Percentiles rank a stretch among this genome's conserved stretches.
Evolutionary conservation across 2,888 invertebrate genomes (phyloP).

Genomic region (Melipona beecheii): DNA sequence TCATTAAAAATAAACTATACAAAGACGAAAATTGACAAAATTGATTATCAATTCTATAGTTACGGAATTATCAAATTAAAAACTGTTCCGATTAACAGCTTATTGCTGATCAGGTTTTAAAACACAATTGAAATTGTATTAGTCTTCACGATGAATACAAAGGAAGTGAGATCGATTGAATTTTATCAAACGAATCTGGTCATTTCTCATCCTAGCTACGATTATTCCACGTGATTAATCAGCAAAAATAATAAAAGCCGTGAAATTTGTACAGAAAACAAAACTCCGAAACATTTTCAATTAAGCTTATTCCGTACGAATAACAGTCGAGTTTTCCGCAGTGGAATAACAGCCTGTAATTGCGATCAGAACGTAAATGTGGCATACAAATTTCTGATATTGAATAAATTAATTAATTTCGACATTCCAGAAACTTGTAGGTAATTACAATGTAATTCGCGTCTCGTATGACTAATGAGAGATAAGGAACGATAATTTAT

Average conservation of each 20-base stretch:
- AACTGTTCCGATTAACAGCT: neutral
- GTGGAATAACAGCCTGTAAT: neutral
- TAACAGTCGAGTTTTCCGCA: neutral
- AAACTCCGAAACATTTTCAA: conserved; percentile 29
- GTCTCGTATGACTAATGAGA: neutral
- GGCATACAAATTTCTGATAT: neutral
- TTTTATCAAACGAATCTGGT: neutral
- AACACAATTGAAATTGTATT: neutral
- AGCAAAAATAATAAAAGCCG: neutral
- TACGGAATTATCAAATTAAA: too few species aligned
- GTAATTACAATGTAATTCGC: neutral
- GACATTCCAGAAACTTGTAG: neutral
- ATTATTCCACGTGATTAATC: neutral
- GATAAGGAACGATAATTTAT: neutral
- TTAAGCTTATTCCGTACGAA: neutral
- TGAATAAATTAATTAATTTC: neutral
- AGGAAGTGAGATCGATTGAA: neutral
- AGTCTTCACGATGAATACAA: neutral
- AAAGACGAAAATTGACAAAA: too few species aligned
- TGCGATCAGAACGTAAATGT: conserved; percentile 18
- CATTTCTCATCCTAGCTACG: neutral
- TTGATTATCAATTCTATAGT: too few species aligned
- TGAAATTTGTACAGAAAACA: neutral
- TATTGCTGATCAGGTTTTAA: neutral
- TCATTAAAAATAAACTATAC: too few species aligned